Evolutionary conservation across 2,797 vertebrate genomes (phyloP).

Genomic region (Myiotriccus ornatus): DNA sequence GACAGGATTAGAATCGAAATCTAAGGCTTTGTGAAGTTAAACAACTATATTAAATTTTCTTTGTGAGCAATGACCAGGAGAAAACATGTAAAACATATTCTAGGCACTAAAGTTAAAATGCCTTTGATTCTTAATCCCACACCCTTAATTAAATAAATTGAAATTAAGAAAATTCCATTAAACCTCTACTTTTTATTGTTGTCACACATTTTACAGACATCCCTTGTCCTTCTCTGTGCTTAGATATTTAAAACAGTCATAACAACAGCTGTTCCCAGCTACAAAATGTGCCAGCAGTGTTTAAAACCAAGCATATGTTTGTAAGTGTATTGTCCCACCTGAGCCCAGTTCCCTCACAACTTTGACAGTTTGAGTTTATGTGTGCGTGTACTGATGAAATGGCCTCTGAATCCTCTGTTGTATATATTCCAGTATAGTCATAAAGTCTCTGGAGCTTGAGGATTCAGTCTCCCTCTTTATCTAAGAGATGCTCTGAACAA

Average conservation of each 20-base stretch:
- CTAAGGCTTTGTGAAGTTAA: background rate
- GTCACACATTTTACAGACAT: background rate
- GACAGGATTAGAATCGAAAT: background rate
- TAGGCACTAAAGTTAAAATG: background rate
- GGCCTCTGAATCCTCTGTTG: background rate
- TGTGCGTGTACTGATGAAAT: background rate
- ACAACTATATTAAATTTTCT: background rate
- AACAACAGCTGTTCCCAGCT: background rate
- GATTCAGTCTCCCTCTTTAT: slow-evolving; percentile 4
- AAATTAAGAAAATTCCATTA: background rate
- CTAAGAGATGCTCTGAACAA: background rate
- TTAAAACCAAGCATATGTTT: slow-evolving; percentile 36
- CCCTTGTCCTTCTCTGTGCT: background rate
- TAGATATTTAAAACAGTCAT: background rate
- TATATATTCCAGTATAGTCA: background rate
- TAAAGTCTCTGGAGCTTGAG: background rate
- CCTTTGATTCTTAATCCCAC: background rate
- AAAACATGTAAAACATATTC: background rate
- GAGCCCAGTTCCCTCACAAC: background rate
- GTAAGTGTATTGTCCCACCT: background rate
- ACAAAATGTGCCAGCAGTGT: background rate
- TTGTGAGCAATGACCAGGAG: background rate
- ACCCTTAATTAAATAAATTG: background rate
- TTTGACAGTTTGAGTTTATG: background rate
- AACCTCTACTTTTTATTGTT: background rate